Base-by-base conservation (phyloP, 2,113 vertebrate species). In the Choloepus hoffmanni region DNA sequence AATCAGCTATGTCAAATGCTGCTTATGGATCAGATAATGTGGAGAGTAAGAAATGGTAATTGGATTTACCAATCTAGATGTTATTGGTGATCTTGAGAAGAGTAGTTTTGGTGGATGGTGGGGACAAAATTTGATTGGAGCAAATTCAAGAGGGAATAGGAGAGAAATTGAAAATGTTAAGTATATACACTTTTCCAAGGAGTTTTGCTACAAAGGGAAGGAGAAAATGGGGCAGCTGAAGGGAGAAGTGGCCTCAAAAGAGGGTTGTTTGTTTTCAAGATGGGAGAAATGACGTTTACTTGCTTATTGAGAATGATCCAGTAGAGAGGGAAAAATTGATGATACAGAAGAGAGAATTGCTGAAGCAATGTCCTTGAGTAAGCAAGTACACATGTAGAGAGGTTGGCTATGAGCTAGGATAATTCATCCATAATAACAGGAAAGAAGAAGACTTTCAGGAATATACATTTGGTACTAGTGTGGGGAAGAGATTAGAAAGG, bases 171-270 rank as follows among this genome's bases (percentile, higher is more conserved):
- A 84, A 70, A 91, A 85, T 55, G 50, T 19, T 92, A 50, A 85
- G 77, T 7, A 65, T 58, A 58, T 14, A 8, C 53, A 84, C 7
- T 67, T 82, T 83, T 36, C 19, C 55, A 91, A 79, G 62, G 43
- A 62, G 48, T 91, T 94, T 96, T 95, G 78, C 73, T 95, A 68
- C 33, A 79, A 84, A 60, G 12, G 26, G 70, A 55, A 93, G 33
- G 68, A 83, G 83, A 90, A 87, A 65, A 43, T 33, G 24, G 72
- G 63, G 58, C 55, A 78, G 40, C 78, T 81, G 19, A 73, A 85
- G 48, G 67, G 90, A 36, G 21, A 84, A 84, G 55, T n/a, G 7
- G 36, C 67, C 14, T 85, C 33, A 60, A 60, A 93, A 78, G 45
- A 81, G 40, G 23, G 74, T 72, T 86, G 16, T 68, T 90, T 81